Percentiles rank a stretch among this genome's conserved stretches.
Conservation (phyloP, 2,797 vertebrate species). For the Peromyscus aztecus region DNA sequence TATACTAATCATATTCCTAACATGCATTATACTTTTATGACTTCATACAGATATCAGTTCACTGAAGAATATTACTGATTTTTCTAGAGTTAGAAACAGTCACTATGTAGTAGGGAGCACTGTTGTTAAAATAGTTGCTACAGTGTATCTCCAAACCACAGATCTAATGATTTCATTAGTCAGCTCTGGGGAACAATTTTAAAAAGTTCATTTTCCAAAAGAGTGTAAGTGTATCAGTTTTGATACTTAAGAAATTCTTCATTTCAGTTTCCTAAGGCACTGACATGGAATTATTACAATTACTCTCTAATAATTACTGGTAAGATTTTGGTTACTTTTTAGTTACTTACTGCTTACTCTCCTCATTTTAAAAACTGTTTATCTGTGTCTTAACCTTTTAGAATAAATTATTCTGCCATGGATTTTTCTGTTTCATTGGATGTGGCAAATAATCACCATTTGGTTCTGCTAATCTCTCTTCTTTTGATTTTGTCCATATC, state of each 20-base stretch:
- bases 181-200: background rate
- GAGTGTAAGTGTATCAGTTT: background rate
- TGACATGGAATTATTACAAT: background rate
- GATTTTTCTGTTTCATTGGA: background rate
- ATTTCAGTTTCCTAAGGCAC: background rate
- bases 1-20: background rate
- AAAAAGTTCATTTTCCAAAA: background rate
- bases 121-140: background rate
- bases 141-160: background rate
- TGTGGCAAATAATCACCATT: background rate
- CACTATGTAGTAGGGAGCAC: background rate
- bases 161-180: background rate
- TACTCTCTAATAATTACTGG: background rate
- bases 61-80: background rate
- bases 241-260: slow-evolving; percentile 54
- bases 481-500: background rate
- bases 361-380: background rate
- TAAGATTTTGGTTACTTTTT: background rate
- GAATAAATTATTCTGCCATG: background rate
- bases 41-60: background rate
- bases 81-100: background rate
- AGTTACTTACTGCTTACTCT: background rate
- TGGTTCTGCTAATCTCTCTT: background rate
- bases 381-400: background rate
- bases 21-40: background rate